Base-by-base conservation (phyloP, 1,140 invertebrate genomes). In the Nixonia krombeini region DNA sequence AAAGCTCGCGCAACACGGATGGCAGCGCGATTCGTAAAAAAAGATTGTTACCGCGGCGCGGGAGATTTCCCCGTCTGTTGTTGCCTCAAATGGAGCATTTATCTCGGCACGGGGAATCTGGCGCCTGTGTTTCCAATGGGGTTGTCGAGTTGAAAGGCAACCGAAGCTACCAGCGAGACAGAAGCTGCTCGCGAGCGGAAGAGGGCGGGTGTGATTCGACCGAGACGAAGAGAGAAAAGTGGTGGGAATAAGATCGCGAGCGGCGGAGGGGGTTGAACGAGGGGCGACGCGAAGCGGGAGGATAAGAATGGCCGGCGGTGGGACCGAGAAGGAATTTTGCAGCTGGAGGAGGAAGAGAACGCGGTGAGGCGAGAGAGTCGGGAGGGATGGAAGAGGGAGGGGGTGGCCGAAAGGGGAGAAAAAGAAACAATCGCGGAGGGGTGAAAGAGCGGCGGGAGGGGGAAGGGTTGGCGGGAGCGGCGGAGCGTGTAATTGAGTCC, bases 401-500 rank as follows among this genome's bases (percentile, higher is more conserved):
- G 33, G 55, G 37, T 42, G 37, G 18, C 45, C 23, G 31, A 50
- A 51, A 4, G 33, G 12, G 7, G 16, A 26, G 16, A 50, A 35
- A 16, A 16, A 31, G 28, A 18, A 31, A 31, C 9, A 31, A 10
- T 3, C 7, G 38, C 6, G n/a, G n/a, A n/a, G n/a, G 16, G 47
- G 28, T 7, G 33, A 7, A 33, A 15, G 40, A 38, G 33, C 38
- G 51, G 17, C 52, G 13, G 41, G 25, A 17, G 47, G 29, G 23
- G 49, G n/a, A 49, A 61, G 57, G 53, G 50, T 53, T 56, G 47
- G 49, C 58, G 70, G 42, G 70, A 61, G 72, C 82, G 75, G 42
- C 76, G 77, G 65, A 84, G 81, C 83, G 78, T 85, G 82, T 85
- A 85, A 84, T 85, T 85, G 83, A 85, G 83, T 85, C 83, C 77